Percentiles rank a stretch among this genome's conserved stretches.
phyloP scores from a whole-genome alignment of 2,113 vertebrate genomes.

The Cacatua alba region DNA sequence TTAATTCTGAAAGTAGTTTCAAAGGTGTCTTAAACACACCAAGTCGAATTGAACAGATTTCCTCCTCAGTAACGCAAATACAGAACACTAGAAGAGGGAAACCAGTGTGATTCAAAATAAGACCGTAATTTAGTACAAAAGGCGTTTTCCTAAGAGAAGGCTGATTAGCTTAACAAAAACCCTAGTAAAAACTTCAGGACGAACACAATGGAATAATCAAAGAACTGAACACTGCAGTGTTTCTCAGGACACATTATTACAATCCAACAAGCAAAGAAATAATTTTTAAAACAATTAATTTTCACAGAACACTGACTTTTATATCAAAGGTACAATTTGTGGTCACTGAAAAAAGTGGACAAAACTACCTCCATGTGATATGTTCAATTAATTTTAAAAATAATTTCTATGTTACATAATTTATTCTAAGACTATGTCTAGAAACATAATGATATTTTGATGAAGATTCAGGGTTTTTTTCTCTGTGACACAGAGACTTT shows the following conservation, averaged over 20 bases:
- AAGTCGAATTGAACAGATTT: neutral
- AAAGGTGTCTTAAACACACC: neutral
- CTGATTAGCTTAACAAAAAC: neutral
- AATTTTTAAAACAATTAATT: conserved; percentile 56
- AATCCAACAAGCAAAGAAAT: conserved; percentile 68
- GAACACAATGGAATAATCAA: neutral
- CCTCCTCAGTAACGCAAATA: neutral
- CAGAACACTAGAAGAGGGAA: neutral
- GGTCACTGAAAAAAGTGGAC: conserved; percentile 49
- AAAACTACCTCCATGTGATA: conserved; percentile 33
- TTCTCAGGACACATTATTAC: conserved; percentile 25
- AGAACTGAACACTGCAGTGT: neutral
- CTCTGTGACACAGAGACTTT: neutral
- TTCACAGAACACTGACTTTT: conserved; percentile 71
- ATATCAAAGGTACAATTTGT: conserved; percentile 62
- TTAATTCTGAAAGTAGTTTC: neutral
- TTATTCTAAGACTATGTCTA: conserved; percentile 34
- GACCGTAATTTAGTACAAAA: neutral
- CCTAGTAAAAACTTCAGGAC: neutral
- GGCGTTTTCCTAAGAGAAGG: neutral
- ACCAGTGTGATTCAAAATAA: neutral
- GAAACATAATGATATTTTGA: conserved; percentile 39
- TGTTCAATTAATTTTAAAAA: conserved; percentile 67
- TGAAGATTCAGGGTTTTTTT: neutral
- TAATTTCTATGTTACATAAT: conserved; percentile 66